Base-by-base conservation (phyloP, 2,888 invertebrate genomes). In the Gari tellinella region DNA sequence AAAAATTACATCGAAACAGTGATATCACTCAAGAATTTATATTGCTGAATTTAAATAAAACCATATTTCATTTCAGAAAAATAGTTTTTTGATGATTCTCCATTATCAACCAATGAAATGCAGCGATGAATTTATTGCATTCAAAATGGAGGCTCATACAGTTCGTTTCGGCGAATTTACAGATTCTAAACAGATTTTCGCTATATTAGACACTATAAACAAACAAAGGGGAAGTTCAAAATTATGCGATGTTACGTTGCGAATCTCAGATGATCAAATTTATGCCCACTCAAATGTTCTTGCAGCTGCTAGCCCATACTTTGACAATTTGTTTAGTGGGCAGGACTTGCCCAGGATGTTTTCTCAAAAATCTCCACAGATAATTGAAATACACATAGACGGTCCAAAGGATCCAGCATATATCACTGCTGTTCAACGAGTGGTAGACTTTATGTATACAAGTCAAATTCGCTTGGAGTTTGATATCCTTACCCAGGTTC, bases 371-470 rank as follows among this genome's bases (percentile, higher is more conserved):
- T 74, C 80, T 14, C 90, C 90, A 15, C 91, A 90, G 64, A 78
- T 90, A 15, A 90, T 91, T 21, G 90, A 91, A 76, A 90, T 91
- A 57, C 90, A 90, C 46, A 90, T 91, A 3, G 89, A 90, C 41
- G 87, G 88, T 2, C 82, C 63, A 26, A 85, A 81, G 21, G 86
- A 88, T 31, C 75, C 72, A 38, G 84, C 81, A 17, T 90, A 90
- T 55, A 81, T 81, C 21, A 82, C 83, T 12, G 91, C 90, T 23
- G 88, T 91, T 17, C 64, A 78, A 45, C 81, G 81, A 45, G 84
- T 91, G 14, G 85, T 91, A 26, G 89, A 90, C 51, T 91, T 84
- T 62, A 88, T 91, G 82, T 91, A 91, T 77, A 90, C 89, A 1
- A 86, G 88, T 25, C 73, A 69, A 10, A 82, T 91, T 14, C 61